Evolutionary conservation across 2,113 vertebrate genomes (phyloP).

Genomic region (Leucoraja erinaceus): DNA sequence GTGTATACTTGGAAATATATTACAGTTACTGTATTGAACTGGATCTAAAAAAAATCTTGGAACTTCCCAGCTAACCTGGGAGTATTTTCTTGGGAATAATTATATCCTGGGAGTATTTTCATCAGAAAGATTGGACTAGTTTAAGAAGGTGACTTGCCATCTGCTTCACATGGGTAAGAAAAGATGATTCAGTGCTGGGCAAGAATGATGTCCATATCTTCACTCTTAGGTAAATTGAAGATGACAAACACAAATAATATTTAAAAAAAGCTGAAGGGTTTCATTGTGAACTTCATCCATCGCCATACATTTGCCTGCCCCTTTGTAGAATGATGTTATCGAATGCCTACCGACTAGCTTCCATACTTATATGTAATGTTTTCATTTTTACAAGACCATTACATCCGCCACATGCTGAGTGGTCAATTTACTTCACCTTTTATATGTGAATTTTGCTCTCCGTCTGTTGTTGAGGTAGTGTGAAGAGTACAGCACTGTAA

Average conservation of each 20-base stretch:
- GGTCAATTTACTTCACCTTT: background rate
- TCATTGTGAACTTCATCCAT: background rate
- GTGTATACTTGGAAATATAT: too few species aligned
- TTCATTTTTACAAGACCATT: background rate
- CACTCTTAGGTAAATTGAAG: background rate
- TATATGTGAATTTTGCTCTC: background rate
- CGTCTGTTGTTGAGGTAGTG: background rate
- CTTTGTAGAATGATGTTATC: background rate
- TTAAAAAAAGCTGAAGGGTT: background rate
- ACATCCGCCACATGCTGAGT: background rate
- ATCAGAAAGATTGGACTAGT: too few species aligned
- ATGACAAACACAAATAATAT: background rate
- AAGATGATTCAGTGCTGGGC: too few species aligned
- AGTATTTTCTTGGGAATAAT: background rate
- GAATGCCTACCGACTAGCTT: background rate
- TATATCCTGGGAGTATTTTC: background rate
- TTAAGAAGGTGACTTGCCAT: background rate
- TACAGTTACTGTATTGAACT: too few species aligned
- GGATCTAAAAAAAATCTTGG: too few species aligned
- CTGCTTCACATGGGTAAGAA: background rate
- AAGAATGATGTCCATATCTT: background rate
- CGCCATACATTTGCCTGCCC: background rate
- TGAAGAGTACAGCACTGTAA: background rate
- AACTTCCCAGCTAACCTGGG: too few species aligned
- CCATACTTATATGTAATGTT: background rate